Conservation (phyloP, 2,888 invertebrate species). For the Pedicia rivosa region DNA sequence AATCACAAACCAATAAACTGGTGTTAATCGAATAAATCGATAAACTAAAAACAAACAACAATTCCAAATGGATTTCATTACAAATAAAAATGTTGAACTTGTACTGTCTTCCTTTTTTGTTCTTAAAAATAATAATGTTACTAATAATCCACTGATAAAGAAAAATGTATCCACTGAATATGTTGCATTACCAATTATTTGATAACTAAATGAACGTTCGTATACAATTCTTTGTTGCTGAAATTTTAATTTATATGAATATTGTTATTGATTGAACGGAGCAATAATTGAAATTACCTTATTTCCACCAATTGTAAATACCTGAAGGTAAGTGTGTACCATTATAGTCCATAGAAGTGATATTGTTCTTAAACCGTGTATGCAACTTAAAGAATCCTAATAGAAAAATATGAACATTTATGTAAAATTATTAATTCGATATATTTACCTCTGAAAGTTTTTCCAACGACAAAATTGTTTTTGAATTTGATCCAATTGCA, state of each 20-base stretch:
- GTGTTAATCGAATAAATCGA: constrained; percentile 57
- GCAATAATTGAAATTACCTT: constrained; percentile 55
- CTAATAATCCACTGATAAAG: constrained; percentile 68
- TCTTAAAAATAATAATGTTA: constrained; percentile 53
- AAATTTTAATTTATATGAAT: no score
- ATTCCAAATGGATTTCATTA: constrained; percentile 22
- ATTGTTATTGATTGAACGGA: no score
- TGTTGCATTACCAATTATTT: constrained; percentile 70
- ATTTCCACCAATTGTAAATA: constrained; percentile 61
- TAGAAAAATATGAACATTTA: no score
- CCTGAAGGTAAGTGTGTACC: constrained; percentile 69
- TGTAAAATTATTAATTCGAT: not conserved
- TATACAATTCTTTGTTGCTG: no score
- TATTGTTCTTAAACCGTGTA: constrained; percentile 62
- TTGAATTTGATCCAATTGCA: constrained; percentile 56
- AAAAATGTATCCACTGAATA: constrained; percentile 79
- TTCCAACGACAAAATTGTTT: constrained; percentile 55
- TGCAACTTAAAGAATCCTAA: constrained; percentile 47
- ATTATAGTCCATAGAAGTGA: constrained; percentile 71
- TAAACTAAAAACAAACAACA: constrained; percentile 39
- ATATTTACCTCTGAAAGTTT: constrained; percentile 26
- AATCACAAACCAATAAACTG: constrained; percentile 66
- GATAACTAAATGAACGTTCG: constrained; percentile 64
- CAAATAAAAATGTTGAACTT: constrained; percentile 12
- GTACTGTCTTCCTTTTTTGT: constrained; percentile 34